Conservation (phyloP, 2,797 vertebrate genomes). For the Phoxinus dragarum region DNA sequence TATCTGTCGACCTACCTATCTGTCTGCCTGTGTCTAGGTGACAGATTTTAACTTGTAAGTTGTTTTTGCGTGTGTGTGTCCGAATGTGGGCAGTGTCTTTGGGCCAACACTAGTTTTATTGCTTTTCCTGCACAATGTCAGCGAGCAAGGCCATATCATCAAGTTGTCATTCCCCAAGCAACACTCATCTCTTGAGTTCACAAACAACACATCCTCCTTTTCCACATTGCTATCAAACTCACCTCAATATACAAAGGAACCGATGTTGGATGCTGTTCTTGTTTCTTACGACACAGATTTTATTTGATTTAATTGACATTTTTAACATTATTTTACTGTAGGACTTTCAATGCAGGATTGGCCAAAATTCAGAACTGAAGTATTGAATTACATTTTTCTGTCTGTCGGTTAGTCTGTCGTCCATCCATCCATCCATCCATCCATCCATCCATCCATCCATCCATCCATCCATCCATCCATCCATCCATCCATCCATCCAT, state of each 20-base stretch:
- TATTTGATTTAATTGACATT: not conserved
- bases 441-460: no score
- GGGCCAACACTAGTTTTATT: slow-evolving; percentile 40
- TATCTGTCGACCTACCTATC: slow-evolving; percentile 33
- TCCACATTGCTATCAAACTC: slow-evolving; percentile 35
- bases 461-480: no score
- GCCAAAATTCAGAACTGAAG: not conserved
- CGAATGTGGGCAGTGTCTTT: slow-evolving; percentile 23
- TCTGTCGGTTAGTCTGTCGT: no score
- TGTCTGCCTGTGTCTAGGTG: slow-evolving; percentile 20
- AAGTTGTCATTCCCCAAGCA: slow-evolving; percentile 48
- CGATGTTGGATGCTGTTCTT: not conserved
- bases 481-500: not conserved
- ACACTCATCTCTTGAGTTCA: slow-evolving; percentile 38
- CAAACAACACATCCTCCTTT: slow-evolving; percentile 48
- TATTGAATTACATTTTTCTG: no score
- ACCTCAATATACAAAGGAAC: slow-evolving; percentile 13
- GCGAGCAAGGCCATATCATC: slow-evolving; percentile 34
- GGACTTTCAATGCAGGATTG: not conserved
- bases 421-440: no score
- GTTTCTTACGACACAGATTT: not conserved
- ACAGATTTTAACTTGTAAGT: slow-evolving; percentile 27
- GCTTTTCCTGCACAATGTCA: slow-evolving; percentile 41
- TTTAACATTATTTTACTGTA: not conserved
- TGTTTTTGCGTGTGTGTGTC: slow-evolving; percentile 7